These are phyloP conservation scores for Acanthopagrus latus DNA, from an alignment of 2,797 vertebrate species.

Conservation along the genomic window DNA sequence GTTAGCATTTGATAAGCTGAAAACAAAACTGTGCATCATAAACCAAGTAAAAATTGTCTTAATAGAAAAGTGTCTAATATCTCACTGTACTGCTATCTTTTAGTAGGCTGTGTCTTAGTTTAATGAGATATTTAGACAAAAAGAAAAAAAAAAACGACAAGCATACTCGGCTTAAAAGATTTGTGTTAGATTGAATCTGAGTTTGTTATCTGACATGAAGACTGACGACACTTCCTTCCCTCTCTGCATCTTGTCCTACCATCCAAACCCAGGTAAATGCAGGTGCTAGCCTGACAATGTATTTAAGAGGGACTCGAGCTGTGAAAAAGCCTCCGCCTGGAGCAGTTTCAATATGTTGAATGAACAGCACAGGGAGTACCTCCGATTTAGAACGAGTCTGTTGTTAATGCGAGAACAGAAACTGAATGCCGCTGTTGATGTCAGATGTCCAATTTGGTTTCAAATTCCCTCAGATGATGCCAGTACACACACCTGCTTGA, in stretches of 20 bases:
- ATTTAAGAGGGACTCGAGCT: slow-evolving; percentile 8
- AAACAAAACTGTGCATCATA: neutral
- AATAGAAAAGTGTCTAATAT: too few relatives aligned
- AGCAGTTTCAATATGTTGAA: slow-evolving; percentile 11
- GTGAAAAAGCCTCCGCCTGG: neutral
- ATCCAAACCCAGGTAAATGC: neutral
- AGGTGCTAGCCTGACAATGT: neutral
- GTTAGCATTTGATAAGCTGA: neutral
- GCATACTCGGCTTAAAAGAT: too few relatives aligned
- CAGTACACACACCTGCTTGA: slow-evolving; percentile 27
- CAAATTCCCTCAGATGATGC: slow-evolving; percentile 11
- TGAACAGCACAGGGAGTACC: neutral
- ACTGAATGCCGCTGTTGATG: slow-evolving; percentile 1
- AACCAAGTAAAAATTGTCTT: too few relatives aligned
- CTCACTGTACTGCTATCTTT: too few relatives aligned
- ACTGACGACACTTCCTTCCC: neutral
- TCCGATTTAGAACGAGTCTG: slow-evolving; percentile 1
- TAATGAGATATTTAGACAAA: too few relatives aligned
- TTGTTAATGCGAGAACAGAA: neutral
- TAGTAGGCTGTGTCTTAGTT: too few relatives aligned
- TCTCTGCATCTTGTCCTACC: neutral
- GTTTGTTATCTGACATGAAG: neutral
- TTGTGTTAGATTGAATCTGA: neutral
- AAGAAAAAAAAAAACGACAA: too few relatives aligned
- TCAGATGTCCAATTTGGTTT: slow-evolving; percentile 10